Base-by-base conservation (phyloP, 35 echinoderm and acorn worm species). In the Stichopus chloronotus region DNA sequence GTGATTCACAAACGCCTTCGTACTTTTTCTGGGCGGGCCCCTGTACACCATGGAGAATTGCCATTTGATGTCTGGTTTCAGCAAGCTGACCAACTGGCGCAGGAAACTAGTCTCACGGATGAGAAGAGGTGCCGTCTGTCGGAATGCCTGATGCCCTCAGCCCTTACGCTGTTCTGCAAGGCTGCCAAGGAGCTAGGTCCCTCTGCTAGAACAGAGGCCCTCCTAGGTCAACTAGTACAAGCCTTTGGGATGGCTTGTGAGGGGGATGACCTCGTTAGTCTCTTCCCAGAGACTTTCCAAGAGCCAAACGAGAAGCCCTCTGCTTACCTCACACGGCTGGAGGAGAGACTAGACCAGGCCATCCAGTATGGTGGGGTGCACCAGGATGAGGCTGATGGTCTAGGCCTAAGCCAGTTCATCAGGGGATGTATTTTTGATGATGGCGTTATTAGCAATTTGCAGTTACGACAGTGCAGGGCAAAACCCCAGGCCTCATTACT, bases 81-180 rank as follows among this genome's bases (percentile, higher is more conserved):
- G 24, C 94, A 81, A 9, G 94, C 91, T 14, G 68, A 79, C 14
- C 94, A 95, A 79, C 55, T 95, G 90, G 83, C 92, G 1, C 20
- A 92, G 7, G 91, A 95, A 22, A 5, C 79, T 12, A 7, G 8
- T 2, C 21, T 5, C 88, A 4, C 10, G 63, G 43, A 83, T 21
- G 80, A 57, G 8, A 57, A 83, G 25, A 53, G 80, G 25, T 83
- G 22, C 43, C 9, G 11, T 14, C 25, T 83, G 25, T 12, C 11
- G 52, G 77, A 79, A n/a, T 83, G 80, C 52, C 80, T 83, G 7
- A 83, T 83, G 20, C 80, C 80, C 80, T 25, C 80, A 83, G 25
- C 80, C 80, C 80, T 83, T 25, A 83, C 80, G 4, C 52, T 53
- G 4, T 83, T 52, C 80, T 24, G 25, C 14, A 83, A 83, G 25